Evolutionary conservation across 2,113 vertebrate genomes (phyloP).

Genomic region (Fulmarus glacialis): DNA sequence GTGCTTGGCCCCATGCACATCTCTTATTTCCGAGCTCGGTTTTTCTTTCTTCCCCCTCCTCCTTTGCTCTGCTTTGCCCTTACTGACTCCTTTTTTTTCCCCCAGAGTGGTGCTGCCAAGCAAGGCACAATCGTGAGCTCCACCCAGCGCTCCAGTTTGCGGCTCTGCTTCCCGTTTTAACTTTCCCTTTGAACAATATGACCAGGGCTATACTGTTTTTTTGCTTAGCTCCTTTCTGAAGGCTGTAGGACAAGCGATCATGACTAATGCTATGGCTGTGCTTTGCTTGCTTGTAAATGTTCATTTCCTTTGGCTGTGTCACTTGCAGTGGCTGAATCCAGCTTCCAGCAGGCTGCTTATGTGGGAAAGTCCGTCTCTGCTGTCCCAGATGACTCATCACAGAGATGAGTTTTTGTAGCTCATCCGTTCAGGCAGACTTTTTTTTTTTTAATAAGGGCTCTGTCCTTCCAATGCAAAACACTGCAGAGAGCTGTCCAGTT

Average conservation of each 20-base stretch:
- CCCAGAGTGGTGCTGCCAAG: background rate
- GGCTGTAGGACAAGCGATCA: background rate
- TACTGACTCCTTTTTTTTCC: background rate
- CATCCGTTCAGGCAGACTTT: background rate
- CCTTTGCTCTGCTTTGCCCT: background rate
- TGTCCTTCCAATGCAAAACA: conserved; percentile 1
- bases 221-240: background rate
- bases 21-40: background rate
- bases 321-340: conserved; percentile 3
- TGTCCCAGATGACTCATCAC: conserved; percentile 67
- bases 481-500: conserved; percentile 39
- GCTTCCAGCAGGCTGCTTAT: conserved; percentile 29
- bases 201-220: background rate
- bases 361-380: conserved; percentile 19
- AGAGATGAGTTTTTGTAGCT: conserved; percentile 33
- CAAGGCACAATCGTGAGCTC: background rate
- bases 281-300: background rate
- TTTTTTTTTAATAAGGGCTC: background rate
- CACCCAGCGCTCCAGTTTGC: conserved; percentile 35
- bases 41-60: background rate
- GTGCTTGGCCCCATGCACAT: background rate
- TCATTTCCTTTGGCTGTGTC: background rate
- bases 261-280: background rate
- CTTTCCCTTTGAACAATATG: background rate
- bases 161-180: conserved; percentile 21